Evolutionary conservation across 2,113 vertebrate species (phyloP).

Genomic region (Rhynchomys soricoides): DNA sequence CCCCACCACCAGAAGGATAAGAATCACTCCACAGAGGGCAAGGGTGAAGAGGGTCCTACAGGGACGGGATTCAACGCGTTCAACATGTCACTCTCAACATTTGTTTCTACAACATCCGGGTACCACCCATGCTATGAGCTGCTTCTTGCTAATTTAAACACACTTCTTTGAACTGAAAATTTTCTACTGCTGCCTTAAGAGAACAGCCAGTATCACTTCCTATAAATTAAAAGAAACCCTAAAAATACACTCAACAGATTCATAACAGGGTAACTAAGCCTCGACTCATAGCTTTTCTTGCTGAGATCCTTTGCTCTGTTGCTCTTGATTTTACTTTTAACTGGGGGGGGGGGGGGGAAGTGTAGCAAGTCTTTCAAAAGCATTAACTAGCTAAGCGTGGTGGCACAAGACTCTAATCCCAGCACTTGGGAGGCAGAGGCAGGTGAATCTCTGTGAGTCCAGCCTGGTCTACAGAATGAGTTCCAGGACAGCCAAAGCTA

Average conservation of each 20-base stretch:
- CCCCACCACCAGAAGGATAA: neutral
- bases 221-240: constrained; percentile 61
- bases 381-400: neutral
- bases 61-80: neutral
- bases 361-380: constrained; percentile 8
- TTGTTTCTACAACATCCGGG: neutral
- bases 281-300: neutral
- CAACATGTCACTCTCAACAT: neutral
- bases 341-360: neutral
- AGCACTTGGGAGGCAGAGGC: neutral
- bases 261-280: neutral
- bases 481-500: neutral
- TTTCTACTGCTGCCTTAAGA: neutral
- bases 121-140: neutral
- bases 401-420: neutral
- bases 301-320: neutral
- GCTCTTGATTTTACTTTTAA: constrained; percentile 57
- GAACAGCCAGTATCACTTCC: constrained; percentile 58
- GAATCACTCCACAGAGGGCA: neutral
- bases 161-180: constrained; percentile 20
- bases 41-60: neutral
- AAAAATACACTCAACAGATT: constrained; percentile 66
- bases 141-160: constrained; percentile 21
- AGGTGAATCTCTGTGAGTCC: neutral
- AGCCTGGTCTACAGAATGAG: neutral